These are phyloP conservation scores for Arge pagana DNA, from an alignment of 2,888 invertebrate species.

Conservation along the genomic window DNA sequence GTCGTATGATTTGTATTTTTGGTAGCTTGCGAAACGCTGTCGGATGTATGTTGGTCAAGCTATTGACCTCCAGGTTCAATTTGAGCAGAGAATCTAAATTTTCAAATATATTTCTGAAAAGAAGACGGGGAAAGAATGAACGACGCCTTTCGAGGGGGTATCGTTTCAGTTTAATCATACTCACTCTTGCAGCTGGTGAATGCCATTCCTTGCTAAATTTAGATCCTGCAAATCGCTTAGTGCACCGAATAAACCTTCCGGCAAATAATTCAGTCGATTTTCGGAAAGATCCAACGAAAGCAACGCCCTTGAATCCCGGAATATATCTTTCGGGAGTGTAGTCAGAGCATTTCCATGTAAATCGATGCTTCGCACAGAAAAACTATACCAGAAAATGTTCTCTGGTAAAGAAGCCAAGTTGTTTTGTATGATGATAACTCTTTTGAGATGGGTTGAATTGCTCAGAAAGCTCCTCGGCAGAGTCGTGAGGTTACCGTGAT, in stretches of 20 bases:
- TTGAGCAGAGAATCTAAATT: conserved; percentile 56
- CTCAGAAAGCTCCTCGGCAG: conserved; percentile 67
- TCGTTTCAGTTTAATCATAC: conserved; percentile 45
- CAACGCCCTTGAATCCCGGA: conserved; percentile 68
- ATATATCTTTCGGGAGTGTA: conserved; percentile 65
- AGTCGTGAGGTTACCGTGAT: conserved; percentile 59
- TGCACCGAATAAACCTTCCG: conserved; percentile 65
- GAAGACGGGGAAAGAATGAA: too few relatives aligned
- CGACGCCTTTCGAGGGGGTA: too few relatives aligned
- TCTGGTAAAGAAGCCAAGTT: conserved; percentile 65
- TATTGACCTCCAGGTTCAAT: conserved; percentile 63
- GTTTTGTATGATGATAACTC: conserved; percentile 64
- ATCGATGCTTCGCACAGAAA: conserved; percentile 64
- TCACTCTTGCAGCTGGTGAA: conserved; percentile 65
- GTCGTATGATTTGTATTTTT: conserved; percentile 60
- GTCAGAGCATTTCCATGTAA: conserved; percentile 62
- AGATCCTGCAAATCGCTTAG: conserved; percentile 64
- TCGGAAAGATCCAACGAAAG: conserved; percentile 67
- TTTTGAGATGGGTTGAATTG: conserved; percentile 63
- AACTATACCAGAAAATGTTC: conserved; percentile 67
- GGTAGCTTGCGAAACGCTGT: conserved; percentile 62
- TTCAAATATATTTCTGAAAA: conserved; percentile 56
- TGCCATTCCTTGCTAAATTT: conserved; percentile 68
- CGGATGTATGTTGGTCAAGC: conserved; percentile 51
- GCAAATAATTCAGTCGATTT: conserved; percentile 67